phyloP scores from a whole-genome alignment of 2,113 vertebrate species.

The Ifrita kowaldi region DNA sequence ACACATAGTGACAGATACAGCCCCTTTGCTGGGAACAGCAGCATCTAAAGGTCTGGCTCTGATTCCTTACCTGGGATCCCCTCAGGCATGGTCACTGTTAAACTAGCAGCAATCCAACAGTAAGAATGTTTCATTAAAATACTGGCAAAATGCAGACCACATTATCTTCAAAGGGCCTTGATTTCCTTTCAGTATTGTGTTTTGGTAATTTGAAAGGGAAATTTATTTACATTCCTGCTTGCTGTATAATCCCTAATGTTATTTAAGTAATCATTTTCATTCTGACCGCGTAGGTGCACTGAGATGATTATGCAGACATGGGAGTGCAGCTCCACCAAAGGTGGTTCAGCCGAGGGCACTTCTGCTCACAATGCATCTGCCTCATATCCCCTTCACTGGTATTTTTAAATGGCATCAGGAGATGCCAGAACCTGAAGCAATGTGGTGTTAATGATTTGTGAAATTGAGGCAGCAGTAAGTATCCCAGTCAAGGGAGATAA shows the following conservation, averaged over 20 bases:
- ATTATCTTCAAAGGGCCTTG: neutral
- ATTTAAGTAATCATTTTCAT: neutral
- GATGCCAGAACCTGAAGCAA: neutral
- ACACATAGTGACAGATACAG: neutral
- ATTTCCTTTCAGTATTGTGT: slow-evolving; percentile 1
- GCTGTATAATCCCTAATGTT: neutral
- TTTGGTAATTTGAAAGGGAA: neutral
- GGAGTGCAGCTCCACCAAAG: neutral
- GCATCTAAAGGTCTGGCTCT: neutral
- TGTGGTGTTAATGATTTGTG: neutral
- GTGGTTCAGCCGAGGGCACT: neutral
- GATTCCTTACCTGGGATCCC: neutral
- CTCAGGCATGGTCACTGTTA: neutral
- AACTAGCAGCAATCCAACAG: neutral
- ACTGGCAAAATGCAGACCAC: neutral
- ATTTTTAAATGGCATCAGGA: neutral
- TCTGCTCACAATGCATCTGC: neutral
- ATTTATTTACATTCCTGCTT: neutral
- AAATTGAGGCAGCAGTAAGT: neutral
- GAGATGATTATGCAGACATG: neutral
- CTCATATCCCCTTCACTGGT: neutral
- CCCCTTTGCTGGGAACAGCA: neutral
- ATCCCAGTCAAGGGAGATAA: neutral
- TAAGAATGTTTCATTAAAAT: neutral
- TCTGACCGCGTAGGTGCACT: neutral